Conservation (phyloP, 2,888 invertebrate genomes). For the Chironomus tentans region DNA sequence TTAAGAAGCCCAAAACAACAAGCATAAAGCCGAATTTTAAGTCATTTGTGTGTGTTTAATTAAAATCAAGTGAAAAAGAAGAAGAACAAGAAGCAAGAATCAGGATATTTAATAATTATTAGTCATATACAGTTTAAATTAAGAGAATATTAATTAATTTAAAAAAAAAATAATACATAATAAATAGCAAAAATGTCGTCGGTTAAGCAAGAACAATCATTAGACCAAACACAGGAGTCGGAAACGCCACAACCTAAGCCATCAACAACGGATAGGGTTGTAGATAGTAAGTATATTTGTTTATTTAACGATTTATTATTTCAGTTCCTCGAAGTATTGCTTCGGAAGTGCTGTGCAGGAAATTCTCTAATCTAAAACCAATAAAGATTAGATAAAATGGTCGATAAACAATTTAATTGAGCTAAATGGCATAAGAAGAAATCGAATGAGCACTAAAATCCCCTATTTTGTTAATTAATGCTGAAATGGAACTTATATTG, state of each 20-base stretch:
- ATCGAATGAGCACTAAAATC: no score
- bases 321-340: no score
- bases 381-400: no score
- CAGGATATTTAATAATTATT: not conserved
- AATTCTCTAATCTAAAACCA: no score
- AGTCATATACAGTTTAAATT: not conserved
- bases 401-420: no score
- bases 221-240: constrained; percentile 25
- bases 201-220: constrained; percentile 26
- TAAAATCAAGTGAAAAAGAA: not conserved
- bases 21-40: not conserved
- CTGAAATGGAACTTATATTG: no score
- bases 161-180: not conserved
- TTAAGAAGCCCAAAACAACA: not conserved
- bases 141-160: not conserved
- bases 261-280: constrained; percentile 27
- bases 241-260: constrained; percentile 23
- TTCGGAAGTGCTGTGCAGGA: no score
- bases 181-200: constrained; percentile 17
- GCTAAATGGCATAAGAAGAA: no score
- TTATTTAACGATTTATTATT: no score
- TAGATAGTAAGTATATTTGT: constrained; percentile 21
- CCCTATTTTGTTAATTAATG: no score
- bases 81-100: not conserved
- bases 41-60: not conserved